Evolutionary conservation across 2,797 vertebrate species (phyloP), one percentile per base, ranked within the genome.

Genomic region (Sebastes melanostomus): DNA sequence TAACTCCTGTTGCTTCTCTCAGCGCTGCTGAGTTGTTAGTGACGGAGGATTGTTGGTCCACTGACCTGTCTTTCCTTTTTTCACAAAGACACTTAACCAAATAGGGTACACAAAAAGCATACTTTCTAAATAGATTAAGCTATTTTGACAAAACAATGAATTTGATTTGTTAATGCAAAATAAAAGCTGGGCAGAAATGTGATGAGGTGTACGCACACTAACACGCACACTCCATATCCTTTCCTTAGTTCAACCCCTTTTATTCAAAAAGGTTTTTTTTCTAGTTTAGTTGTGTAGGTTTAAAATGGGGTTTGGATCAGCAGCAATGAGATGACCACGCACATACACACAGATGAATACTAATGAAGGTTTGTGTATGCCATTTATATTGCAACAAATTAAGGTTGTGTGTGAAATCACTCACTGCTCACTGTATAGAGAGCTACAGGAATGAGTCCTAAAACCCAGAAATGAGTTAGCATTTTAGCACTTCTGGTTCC

Each of bases 11-110:
- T 54, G 61, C 70, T n/a, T 25, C 42, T 59, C 20, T 63, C 24
- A 25, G 63, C 36, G 71, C 78, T 56, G 55, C 72, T 69, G 70
- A 11, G 80, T 36, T 74, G 65, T 63, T 42, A 32, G 59, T 78
- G 65, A 78, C 52, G 38, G 71, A 68, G 63, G 67, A 81, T 74
- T 65, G 72, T 78, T 81, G 65, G 68, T 63, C 75, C 36, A 24
- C 55, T 25, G 59, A 42, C 30, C 27, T 32, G 59, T 73, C 30
- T 58, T 50, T 65, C 24, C 4, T 66, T 32, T 52, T 36, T 75
- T 42, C 54, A 1, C 14, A 56, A 6, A 59, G 12, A 18, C 18
- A 46, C 5, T 9, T 66, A n/a, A 30, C 32, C 5, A 13, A 4
- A 38, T 1, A 20, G 8, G 29, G 27, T 22, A 29, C 56, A 30